phyloP scores from a whole-genome alignment of 1,140 invertebrate genomes.

The Temnothorax curvispinosus region DNA sequence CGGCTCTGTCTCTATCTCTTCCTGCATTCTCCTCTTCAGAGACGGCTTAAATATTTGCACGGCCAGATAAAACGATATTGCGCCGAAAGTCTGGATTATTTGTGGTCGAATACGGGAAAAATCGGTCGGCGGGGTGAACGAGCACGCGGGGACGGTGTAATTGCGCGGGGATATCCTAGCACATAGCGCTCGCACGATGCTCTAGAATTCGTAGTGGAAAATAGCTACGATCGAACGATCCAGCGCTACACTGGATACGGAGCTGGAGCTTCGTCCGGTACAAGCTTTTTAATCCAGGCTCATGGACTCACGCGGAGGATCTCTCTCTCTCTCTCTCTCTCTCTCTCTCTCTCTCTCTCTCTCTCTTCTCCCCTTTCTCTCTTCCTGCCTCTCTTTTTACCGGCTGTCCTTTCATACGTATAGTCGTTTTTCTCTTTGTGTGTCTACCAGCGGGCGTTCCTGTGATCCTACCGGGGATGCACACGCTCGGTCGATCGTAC shows the following conservation, averaged over 20 bases:
- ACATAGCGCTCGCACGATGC: background rate
- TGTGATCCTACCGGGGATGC: conserved; percentile 48
- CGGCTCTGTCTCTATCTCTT: conserved; percentile 56
- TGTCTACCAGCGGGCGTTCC: conserved; percentile 20
- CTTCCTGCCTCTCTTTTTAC: background rate
- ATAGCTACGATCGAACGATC: conserved; percentile 23
- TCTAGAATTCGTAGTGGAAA: conserved; percentile 38
- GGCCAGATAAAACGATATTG: conserved; percentile 67
- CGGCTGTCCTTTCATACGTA: background rate
- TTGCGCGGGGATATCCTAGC: conserved; percentile 36
- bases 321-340: background rate
- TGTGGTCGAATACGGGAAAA: conserved; percentile 49
- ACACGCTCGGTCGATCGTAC: conserved; percentile 66
- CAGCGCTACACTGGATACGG: conserved; percentile 4
- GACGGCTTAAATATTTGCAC: conserved; percentile 74
- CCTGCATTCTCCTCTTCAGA: conserved; percentile 63
- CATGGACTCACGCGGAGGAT: conserved; percentile 33
- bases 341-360: background rate
- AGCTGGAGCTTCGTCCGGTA: conserved; percentile 14
- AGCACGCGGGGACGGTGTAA: conserved; percentile 18
- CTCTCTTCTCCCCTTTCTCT: no score
- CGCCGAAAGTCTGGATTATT: conserved; percentile 66
- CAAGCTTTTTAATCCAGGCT: conserved; percentile 60
- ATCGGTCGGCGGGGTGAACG: conserved; percentile 23
- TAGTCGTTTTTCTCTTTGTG: conserved; percentile 22